Percentiles rank a stretch among this genome's conserved stretches.
Conservation (phyloP, 2,113 vertebrate genomes). For the Aspidoscelis tigris region DNA sequence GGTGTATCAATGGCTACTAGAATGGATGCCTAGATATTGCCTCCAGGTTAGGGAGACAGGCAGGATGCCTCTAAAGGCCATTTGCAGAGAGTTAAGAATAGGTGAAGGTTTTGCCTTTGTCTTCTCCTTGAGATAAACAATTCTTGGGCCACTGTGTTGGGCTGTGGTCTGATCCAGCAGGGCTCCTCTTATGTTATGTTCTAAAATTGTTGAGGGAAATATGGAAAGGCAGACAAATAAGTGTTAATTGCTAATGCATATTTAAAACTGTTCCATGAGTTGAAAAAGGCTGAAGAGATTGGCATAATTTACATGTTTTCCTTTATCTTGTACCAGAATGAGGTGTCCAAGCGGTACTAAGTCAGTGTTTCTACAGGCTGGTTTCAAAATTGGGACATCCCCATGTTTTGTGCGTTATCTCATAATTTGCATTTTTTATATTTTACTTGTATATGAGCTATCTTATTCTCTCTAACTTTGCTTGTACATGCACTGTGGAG, state of each 20-base stretch:
- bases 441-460: conserved; percentile 3
- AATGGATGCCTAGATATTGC: too few relatives aligned
- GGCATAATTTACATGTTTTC: neutral
- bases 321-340: rapidly evolving
- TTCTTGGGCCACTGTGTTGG: too few relatives aligned
- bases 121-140: too few relatives aligned
- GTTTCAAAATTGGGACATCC: rapidly evolving
- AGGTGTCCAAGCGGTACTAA: rapidly evolving
- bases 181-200: too few relatives aligned
- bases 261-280: neutral
- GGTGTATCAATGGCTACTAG: too few relatives aligned
- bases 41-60: too few relatives aligned
- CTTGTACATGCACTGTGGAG: neutral
- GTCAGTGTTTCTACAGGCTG: rapidly evolving
- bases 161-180: too few relatives aligned
- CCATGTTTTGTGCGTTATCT: neutral
- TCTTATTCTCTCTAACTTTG: neutral
- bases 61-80: too few relatives aligned
- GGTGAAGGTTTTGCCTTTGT: too few relatives aligned
- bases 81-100: too few relatives aligned
- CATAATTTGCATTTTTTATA: neutral
- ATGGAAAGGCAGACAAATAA: neutral
- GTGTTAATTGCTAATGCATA: neutral
- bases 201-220: neutral
- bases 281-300: neutral